These are phyloP conservation scores for Gnathonemus longibarbis DNA, from an alignment of 2,113 vertebrate genomes.

Conservation along the genomic window DNA sequence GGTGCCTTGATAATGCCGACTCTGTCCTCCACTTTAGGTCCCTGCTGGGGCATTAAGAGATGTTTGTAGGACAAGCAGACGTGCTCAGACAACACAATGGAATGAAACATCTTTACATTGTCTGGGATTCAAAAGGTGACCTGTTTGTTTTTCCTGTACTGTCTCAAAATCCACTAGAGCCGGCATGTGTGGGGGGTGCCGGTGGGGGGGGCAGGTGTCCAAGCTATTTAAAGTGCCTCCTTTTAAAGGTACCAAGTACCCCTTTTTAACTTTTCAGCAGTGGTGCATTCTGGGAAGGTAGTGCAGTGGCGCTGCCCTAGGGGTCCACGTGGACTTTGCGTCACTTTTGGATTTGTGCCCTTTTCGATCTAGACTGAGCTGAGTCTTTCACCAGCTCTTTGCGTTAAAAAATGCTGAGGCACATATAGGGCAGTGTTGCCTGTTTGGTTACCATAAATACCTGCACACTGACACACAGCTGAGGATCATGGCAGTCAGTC, in stretches of 20 bases:
- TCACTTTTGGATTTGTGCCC: not conserved
- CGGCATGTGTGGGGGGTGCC: not conserved
- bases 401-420: not conserved
- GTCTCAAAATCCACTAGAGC: not conserved
- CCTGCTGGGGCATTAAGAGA: too few species aligned
- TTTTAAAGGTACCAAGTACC: not conserved
- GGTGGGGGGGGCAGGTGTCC: not conserved
- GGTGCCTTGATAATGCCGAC: not conserved
- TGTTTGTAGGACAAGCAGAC: not conserved
- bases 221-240: not conserved
- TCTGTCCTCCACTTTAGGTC: not conserved
- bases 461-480: not conserved
- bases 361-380: not conserved
- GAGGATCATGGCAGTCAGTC: not conserved
- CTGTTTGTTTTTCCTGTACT: not conserved
- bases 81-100: not conserved
- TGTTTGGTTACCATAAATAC: not conserved
- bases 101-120: slow-evolving; percentile 55
- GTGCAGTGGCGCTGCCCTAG: not conserved
- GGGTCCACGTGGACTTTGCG: not conserved
- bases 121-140: slow-evolving; percentile 70
- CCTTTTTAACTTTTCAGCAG: not conserved
- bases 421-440: not conserved
- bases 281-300: not conserved
- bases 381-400: not conserved